A percentile compares a stretch with the other conserved stretches of the same genome.
Evolutionary conservation across 2,888 invertebrate genomes (phyloP).

Genomic region (Rhyacophila evoluta): DNA sequence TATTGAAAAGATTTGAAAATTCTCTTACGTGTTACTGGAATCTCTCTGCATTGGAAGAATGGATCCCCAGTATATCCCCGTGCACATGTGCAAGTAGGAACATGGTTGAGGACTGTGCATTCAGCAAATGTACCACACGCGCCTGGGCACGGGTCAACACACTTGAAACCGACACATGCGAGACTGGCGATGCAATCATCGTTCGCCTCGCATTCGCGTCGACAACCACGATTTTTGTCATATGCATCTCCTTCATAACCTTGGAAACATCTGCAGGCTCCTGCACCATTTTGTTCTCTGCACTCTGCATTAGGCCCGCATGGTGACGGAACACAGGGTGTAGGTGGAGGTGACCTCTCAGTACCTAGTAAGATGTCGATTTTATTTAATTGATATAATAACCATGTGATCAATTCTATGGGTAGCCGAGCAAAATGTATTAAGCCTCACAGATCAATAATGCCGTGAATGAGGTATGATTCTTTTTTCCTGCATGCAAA

Average conservation of each 20-base stretch:
- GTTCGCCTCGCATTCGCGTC: conserved; percentile 83
- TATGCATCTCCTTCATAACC: conserved; percentile 89
- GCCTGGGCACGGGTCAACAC: conserved; percentile 86
- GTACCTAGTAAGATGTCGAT: too few species aligned
- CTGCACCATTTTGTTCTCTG: conserved; percentile 83
- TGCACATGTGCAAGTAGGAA: conserved; percentile 83
- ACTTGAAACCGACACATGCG: conserved; percentile 86
- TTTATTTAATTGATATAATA: too few species aligned
- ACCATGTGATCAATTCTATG: too few species aligned
- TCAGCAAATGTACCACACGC: conserved; percentile 86
- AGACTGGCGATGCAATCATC: conserved; percentile 79
- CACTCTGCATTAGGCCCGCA: conserved; percentile 90
- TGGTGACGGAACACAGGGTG: conserved; percentile 85
- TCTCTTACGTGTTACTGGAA: conserved; percentile 46
- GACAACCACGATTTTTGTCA: conserved; percentile 75
- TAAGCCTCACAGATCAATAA: too few species aligned
- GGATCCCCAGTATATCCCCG: conserved; percentile 85
- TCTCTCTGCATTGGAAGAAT: conserved; percentile 79
- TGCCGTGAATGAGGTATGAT: too few species aligned
- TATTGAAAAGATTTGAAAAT: conserved; percentile 38
- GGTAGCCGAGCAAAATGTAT: too few species aligned
- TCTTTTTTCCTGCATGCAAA: too few species aligned
- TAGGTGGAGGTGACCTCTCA: conserved; percentile 74
- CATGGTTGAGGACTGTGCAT: conserved; percentile 82
- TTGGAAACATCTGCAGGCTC: conserved; percentile 85